A percentile compares a stretch with the other conserved stretches of the same genome.
phyloP scores from a whole-genome alignment of 2,113 vertebrate species.

The Uropsilus gracilis region DNA sequence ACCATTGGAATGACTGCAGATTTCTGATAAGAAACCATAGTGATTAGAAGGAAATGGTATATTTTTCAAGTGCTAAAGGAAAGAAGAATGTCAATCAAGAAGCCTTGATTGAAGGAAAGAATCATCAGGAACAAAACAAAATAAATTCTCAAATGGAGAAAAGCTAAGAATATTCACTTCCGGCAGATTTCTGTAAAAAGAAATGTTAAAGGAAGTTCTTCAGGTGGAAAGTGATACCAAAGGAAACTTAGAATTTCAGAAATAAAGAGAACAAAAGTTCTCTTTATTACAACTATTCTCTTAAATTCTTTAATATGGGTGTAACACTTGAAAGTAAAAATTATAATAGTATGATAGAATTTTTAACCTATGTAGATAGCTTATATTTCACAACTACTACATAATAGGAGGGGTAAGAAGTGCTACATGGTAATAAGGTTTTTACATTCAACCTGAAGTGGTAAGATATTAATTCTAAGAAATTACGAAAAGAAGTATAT shows the following conservation, averaged over 20 bases:
- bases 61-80: background rate
- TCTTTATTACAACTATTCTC: background rate
- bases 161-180: background rate
- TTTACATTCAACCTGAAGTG: background rate
- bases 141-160: background rate
- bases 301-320: background rate
- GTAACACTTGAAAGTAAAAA: background rate
- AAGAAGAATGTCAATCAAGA: background rate
- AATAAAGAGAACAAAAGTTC: background rate
- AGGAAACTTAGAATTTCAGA: background rate
- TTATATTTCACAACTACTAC: background rate
- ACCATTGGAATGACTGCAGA: background rate
- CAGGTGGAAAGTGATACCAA: background rate
- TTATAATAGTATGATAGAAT: background rate
- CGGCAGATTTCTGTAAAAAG: background rate
- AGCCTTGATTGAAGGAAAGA: background rate
- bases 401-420: background rate
- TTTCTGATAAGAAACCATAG: background rate
- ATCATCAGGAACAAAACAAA: background rate
- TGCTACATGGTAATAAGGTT: background rate
- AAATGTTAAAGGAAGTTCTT: background rate
- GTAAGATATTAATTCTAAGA: background rate
- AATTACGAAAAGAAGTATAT: background rate
- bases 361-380: background rate
- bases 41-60: background rate